These are phyloP conservation scores for Petrolisthes manimaculis DNA, from an alignment of 2,888 invertebrate genomes.

Conservation along the genomic window DNA sequence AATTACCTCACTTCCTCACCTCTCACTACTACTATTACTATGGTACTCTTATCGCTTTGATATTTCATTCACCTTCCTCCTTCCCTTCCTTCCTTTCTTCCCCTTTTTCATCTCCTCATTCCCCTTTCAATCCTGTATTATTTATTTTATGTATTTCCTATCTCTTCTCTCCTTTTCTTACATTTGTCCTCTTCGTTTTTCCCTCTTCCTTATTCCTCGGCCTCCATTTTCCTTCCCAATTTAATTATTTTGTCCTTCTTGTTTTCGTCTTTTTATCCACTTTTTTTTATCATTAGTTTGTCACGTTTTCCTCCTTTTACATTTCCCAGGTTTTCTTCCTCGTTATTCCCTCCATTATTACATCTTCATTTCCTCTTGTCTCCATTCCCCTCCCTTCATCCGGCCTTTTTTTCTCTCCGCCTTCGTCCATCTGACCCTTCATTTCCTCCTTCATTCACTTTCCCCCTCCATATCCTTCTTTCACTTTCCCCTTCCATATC, in stretches of 20 bases:
- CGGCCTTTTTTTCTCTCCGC: too few relatives aligned
- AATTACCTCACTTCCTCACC: neutral
- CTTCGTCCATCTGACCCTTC: too few relatives aligned
- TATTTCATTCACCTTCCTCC: neutral
- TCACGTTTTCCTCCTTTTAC: too few relatives aligned
- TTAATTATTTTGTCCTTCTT: neutral
- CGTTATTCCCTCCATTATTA: too few relatives aligned
- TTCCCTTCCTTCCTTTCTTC: neutral
- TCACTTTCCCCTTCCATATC: too few relatives aligned
- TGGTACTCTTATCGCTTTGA: neutral
- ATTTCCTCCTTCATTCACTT: too few relatives aligned
- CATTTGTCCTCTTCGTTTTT: neutral
- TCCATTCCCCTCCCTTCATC: too few relatives aligned
- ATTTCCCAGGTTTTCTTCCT: too few relatives aligned
- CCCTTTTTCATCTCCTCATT: neutral
- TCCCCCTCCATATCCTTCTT: too few relatives aligned
- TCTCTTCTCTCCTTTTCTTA: neutral
- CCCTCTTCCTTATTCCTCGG: neutral
- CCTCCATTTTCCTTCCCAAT: neutral
- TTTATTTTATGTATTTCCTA: neutral
- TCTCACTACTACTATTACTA: neutral
- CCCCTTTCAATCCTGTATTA: neutral
- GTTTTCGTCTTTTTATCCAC: too few relatives aligned
- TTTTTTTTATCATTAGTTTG: too few relatives aligned
- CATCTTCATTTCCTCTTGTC: too few relatives aligned